Base-by-base conservation (phyloP, 2,888 invertebrate species). In the Oscheius sp. region DNA sequence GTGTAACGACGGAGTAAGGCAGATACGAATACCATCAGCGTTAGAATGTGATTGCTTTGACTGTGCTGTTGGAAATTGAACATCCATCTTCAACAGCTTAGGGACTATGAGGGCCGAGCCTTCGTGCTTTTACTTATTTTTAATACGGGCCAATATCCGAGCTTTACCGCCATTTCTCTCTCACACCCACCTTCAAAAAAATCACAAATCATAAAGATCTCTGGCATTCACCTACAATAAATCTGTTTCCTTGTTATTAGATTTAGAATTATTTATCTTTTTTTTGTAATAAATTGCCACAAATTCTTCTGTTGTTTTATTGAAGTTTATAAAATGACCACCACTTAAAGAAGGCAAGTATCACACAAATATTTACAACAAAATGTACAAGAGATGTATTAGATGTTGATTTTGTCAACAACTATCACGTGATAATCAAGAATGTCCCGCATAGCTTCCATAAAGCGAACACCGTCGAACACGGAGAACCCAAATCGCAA, bases 31-130 rank as follows among this genome's bases (percentile, higher is more conserved):
- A 61, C 84, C 85, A 43, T 78, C 78, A n/a, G 85, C 85, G 13
- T 66, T 76, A 13, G 76, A 83, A 72, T 85, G 85, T 71, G 79
- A 76, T 64, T 85, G 85, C 72, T 83, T 79, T 72, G 84, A 85
- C 68, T 85, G 85, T 77, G 76, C 83, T 1, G 58, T 64, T 29
- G 61, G 35, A 9, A 35, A 35, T 3, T 35, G 35, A 35, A 35
- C 35, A 66, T 35, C 49, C n/a, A 27, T 1, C 2, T 0, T 27
- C 13, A 13, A 25, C 52, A 27, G 46, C 43, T 16, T 49, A 66
- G 66, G 66, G 66, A 66, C 66, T 66, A 49, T 52, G 66, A 52
- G 49, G 61, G 61, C 61, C 41, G 35, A 61, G 61, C 61, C 61
- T 61, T 61, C 66, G n/a, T 52, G 66, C 66, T 66, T 66, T 66